These are phyloP conservation scores for Potamilus streckersoni DNA, from an alignment of 1,140 invertebrate genomes.

Conservation along the genomic window DNA sequence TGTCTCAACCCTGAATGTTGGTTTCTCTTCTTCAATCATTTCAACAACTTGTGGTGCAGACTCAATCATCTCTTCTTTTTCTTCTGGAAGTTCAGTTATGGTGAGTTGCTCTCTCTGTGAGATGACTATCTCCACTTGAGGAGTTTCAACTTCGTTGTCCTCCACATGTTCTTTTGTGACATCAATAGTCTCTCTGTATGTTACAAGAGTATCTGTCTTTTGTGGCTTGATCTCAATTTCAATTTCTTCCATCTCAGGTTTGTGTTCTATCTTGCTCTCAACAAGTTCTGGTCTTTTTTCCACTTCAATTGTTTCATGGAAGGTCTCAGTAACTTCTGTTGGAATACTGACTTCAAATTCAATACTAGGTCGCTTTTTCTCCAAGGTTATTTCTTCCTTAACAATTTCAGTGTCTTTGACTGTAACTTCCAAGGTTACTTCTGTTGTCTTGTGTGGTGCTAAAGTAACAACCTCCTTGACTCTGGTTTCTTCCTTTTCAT, in stretches of 20 bases:
- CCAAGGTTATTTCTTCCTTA: too few relatives aligned
- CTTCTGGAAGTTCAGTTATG: conserved; percentile 17
- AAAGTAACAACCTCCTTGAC: background rate
- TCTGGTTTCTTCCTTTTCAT: background rate
- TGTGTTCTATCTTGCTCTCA: background rate
- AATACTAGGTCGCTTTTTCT: conserved; percentile 2
- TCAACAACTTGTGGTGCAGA: conserved; percentile 19
- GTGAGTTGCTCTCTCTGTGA: conserved; percentile 16
- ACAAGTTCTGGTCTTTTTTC: conserved; percentile 9
- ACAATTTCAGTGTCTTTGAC: background rate
- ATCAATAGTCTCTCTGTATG: conserved; percentile 34
- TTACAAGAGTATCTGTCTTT: conserved; percentile 16
- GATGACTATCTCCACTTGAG: conserved; percentile 4
- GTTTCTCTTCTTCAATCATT: conserved; percentile 26
- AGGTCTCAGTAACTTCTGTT: conserved; percentile 6
- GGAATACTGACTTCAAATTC: conserved; percentile 3
- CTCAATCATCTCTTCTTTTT: conserved; percentile 19
- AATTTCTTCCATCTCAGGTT: conserved; percentile 11
- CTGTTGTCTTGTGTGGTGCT: conserved; percentile 2
- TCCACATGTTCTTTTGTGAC: conserved; percentile 15
- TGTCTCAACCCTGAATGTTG: background rate
- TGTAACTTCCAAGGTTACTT: conserved; percentile 6
- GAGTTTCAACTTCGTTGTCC: conserved; percentile 10
- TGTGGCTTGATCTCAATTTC: conserved; percentile 11
- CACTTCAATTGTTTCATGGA: conserved; percentile 10